Conservation (phyloP, 2,888 invertebrate species). For the Drosophila greeni region DNA sequence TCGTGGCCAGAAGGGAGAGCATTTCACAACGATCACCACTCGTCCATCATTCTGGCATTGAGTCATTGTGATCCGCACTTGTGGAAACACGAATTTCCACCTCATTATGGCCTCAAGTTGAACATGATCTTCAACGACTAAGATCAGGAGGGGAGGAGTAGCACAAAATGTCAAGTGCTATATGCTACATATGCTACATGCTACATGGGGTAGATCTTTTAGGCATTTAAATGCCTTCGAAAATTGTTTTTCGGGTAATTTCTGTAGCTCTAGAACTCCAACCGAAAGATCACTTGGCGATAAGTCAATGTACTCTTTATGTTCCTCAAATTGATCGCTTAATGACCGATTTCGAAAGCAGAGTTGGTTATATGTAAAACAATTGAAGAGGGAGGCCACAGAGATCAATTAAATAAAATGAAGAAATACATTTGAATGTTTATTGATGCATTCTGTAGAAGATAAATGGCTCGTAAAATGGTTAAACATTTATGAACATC, state of each 20-base stretch:
- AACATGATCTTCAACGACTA: constrained; percentile 19
- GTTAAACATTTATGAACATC: constrained; percentile 2
- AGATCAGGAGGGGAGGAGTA: neutral
- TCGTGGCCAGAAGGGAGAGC: constrained; percentile 12
- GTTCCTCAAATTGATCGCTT: constrained; percentile 15
- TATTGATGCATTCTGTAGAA: constrained; percentile 6
- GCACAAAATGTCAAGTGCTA: constrained; percentile 18
- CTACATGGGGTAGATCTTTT: neutral
- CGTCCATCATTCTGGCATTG: constrained; percentile 5
- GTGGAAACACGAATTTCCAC: constrained; percentile 20
- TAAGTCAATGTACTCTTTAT: constrained; percentile 25
- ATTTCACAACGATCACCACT: constrained; percentile 27
- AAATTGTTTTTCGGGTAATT: constrained; percentile 1
- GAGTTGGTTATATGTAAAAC: constrained; percentile 1
- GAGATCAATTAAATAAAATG: constrained; percentile 17
- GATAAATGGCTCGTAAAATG: constrained; percentile 8
- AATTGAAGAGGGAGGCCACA: neutral
- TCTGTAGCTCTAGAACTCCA: neutral
- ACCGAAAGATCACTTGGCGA: neutral
- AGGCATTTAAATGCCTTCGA: constrained; percentile 2
- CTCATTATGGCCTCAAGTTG: constrained; percentile 13
- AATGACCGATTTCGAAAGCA: constrained; percentile 16
- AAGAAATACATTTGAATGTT: constrained; percentile 8
- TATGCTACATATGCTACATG: neutral
- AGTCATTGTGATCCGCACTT: constrained; percentile 28